Evolutionary conservation across 2,888 invertebrate species (phyloP).

Genomic region (Xestia xanthographa): DNA sequence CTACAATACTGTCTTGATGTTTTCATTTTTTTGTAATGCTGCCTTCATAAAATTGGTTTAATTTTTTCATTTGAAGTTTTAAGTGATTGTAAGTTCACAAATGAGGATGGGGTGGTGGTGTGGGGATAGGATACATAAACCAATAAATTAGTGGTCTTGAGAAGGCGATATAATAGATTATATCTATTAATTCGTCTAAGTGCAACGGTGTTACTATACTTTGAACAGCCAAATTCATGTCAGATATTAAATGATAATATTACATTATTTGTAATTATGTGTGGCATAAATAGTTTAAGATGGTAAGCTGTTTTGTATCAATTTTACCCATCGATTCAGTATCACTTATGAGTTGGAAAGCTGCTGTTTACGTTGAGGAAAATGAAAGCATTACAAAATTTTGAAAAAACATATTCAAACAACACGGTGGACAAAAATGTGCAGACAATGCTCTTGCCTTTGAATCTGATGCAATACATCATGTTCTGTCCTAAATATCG

Average conservation of each 20-base stretch:
- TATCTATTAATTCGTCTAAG: not conserved
- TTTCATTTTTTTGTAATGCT: no score
- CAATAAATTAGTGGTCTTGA: not conserved
- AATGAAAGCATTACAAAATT: not conserved
- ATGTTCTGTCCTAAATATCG: constrained; percentile 39
- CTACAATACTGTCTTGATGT: no score
- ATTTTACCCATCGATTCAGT: not conserved
- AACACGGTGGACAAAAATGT: constrained; percentile 34
- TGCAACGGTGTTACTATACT: not conserved
- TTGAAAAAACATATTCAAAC: not conserved
- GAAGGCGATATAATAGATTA: not conserved
- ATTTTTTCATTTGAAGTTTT: no score
- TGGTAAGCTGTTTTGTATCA: not conserved
- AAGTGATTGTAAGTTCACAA: no score
- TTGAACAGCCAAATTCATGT: not conserved
- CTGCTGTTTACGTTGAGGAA: not conserved
- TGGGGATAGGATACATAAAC: not conserved
- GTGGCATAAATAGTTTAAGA: not conserved
- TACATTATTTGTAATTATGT: not conserved
- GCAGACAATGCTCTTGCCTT: constrained; percentile 42
- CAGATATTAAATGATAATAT: not conserved
- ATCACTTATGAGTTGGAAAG: not conserved
- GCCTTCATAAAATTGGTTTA: no score
- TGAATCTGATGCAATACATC: constrained; percentile 49
- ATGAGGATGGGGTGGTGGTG: no score